Evolutionary conservation across 92 coral and sea anemone genomes (phyloP).

Genomic region (Porites evermanni): DNA sequence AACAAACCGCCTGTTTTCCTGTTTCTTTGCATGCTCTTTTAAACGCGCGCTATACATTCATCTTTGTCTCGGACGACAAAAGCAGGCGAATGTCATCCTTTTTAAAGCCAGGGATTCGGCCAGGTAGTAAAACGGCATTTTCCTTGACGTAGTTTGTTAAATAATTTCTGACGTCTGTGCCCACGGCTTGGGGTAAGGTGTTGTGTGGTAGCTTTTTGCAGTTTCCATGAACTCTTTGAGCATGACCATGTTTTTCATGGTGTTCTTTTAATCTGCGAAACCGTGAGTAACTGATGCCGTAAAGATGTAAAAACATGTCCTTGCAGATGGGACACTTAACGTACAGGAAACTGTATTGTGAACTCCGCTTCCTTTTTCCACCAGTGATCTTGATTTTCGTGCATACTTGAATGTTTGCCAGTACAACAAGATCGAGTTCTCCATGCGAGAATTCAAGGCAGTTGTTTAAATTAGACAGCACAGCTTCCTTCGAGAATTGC

Average conservation of each 20-base stretch:
- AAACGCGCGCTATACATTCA: constrained; percentile 51
- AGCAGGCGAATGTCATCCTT: constrained; percentile 44
- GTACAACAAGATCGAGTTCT: constrained; percentile 63
- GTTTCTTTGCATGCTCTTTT: constrained; percentile 49
- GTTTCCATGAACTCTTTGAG: constrained; percentile 48
- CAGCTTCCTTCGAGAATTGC: background rate
- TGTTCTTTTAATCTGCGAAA: constrained; percentile 66
- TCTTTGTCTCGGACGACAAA: constrained; percentile 46
- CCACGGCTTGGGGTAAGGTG: constrained; percentile 28
- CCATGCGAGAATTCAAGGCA: constrained; percentile 38
- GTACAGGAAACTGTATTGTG: constrained; percentile 39
- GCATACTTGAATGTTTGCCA: constrained; percentile 62
- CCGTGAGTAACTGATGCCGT: constrained; percentile 60
- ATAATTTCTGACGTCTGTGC: constrained; percentile 26
- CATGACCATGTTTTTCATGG: constrained; percentile 41
- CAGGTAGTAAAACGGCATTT: constrained; percentile 52
- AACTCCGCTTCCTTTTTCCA: constrained; percentile 48
- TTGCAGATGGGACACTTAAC: constrained; percentile 55
- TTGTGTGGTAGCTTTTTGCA: constrained; percentile 41
- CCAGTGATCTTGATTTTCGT: constrained; percentile 48
- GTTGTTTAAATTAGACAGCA: constrained; percentile 44
- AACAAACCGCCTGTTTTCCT: constrained; percentile 56
- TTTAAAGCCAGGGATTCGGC: constrained; percentile 46
- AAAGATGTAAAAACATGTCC: constrained; percentile 44
- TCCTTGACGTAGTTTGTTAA: constrained; percentile 43